These are phyloP conservation scores for Peromyscus californicus DNA, from an alignment of 2,113 vertebrate genomes.

Conservation along the genomic window DNA sequence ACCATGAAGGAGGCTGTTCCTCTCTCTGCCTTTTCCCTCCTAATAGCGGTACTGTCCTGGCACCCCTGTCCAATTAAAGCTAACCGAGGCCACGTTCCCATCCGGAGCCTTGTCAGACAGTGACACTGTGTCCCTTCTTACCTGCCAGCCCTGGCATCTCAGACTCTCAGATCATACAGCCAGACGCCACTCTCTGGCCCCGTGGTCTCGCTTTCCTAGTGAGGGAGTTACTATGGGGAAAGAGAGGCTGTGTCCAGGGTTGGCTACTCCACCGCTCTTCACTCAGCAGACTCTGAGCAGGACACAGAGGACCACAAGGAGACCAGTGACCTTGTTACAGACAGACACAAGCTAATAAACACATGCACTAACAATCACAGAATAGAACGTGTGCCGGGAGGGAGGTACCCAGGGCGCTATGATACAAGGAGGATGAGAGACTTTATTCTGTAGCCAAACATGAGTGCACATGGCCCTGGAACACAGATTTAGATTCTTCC, in stretches of 20 bases:
- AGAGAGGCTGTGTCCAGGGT: not conserved
- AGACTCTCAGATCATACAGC: not conserved
- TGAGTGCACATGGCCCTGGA: no score
- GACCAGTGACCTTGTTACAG: not conserved
- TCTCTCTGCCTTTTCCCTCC: constrained; percentile 17
- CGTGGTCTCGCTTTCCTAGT: not conserved
- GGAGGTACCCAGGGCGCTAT: not conserved
- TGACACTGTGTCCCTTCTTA: not conserved
- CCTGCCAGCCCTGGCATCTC: not conserved
- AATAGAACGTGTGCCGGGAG: fast-evolving
- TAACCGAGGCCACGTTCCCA: not conserved
- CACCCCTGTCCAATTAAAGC: not conserved
- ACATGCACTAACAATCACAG: not conserved
- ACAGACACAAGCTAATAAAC: not conserved
- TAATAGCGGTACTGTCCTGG: not conserved
- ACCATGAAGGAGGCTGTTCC: not conserved
- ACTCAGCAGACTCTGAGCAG: not conserved
- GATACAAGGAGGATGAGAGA: not conserved
- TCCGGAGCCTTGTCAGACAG: not conserved
- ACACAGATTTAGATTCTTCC: no score
- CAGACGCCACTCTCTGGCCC: not conserved
- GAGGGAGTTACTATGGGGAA: not conserved
- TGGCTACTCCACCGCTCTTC: not conserved
- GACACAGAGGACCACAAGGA: not conserved
- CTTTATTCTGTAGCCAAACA: not conserved